Percentiles rank a stretch among this genome's conserved stretches.
These are phyloP conservation scores for Hippocampus guttulatus DNA, from an alignment of 2,113 vertebrate species.

Conservation along the genomic window DNA sequence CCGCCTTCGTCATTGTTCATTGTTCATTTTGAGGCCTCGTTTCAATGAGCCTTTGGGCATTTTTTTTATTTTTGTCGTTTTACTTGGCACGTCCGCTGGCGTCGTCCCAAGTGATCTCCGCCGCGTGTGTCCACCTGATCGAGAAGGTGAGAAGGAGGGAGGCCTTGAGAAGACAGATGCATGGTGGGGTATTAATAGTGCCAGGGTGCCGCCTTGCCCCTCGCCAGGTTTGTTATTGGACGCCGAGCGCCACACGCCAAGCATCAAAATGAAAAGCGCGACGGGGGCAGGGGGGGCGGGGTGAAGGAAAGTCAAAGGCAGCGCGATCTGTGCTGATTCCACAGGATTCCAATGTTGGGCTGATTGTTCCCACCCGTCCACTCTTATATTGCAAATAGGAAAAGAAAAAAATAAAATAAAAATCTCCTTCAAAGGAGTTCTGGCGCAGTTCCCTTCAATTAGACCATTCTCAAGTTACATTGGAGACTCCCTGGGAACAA, in stretches of 20 bases:
- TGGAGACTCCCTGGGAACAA: conserved; percentile 64
- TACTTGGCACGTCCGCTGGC: conserved; percentile 50
- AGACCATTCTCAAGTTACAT: conserved; percentile 72
- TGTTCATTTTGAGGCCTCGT: not conserved
- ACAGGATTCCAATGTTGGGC: too few relatives aligned
- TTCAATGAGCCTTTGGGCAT: conserved; percentile 38
- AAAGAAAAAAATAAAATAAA: conserved; percentile 11
- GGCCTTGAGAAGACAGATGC: conserved; percentile 67
- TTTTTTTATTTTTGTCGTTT: conserved; percentile 23
- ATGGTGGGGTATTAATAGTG: conserved; percentile 71
- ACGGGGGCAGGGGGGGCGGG: conserved; percentile 59
- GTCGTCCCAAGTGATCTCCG: conserved; percentile 50
- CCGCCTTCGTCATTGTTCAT: too few relatives aligned
- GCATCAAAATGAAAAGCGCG: conserved; percentile 63
- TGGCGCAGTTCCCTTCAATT: conserved; percentile 63
- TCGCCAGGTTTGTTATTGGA: conserved; percentile 64
- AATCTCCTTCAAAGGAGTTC: conserved; percentile 54
- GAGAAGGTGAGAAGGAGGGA: conserved; percentile 23
- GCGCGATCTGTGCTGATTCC: not conserved
- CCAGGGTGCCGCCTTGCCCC: conserved; percentile 57
- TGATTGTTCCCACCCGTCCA: not conserved
- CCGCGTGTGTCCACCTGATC: conserved; percentile 46
- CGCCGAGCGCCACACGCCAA: conserved; percentile 58
- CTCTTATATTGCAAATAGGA: not conserved
- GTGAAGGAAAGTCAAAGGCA: conserved; percentile 39